Conservation (phyloP, 1,140 invertebrate genomes). For the Sycophaga agraensis region DNA sequence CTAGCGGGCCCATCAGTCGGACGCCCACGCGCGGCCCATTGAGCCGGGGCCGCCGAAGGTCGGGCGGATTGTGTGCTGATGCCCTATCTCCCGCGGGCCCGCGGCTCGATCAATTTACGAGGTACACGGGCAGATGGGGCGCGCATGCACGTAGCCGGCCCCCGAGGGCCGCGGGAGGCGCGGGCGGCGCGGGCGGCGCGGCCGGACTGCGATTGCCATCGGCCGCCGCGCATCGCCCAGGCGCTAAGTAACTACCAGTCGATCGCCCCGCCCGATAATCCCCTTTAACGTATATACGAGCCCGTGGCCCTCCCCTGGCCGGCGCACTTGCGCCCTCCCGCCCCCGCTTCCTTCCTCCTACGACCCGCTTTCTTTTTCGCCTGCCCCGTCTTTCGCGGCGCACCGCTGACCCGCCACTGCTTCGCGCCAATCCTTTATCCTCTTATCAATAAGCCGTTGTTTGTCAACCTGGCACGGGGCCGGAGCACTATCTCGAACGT, state of each 20-base stretch:
- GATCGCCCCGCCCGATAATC: slow-evolving; percentile 50
- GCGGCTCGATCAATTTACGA: slow-evolving; percentile 50
- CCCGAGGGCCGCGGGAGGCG: not conserved
- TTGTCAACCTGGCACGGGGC: no score
- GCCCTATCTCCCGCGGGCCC: slow-evolving; percentile 33
- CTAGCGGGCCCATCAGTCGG: slow-evolving; percentile 11
- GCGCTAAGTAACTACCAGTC: slow-evolving; percentile 55
- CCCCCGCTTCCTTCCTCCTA: slow-evolving; percentile 33
- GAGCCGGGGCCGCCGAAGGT: not conserved
- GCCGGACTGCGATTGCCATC: slow-evolving; percentile 45
- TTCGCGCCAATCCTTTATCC: no score
- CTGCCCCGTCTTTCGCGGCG: no score
- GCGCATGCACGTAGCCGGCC: slow-evolving; percentile 24
- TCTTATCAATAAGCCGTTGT: no score
- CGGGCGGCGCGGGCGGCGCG: not conserved
- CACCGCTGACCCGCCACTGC: no score
- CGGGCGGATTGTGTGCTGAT: slow-evolving; percentile 20
- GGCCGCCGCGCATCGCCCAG: slow-evolving; percentile 49
- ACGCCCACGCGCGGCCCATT: slow-evolving; percentile 10
- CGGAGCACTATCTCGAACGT: no score
- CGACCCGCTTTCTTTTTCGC: no score
- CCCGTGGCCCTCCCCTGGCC: slow-evolving; percentile 9
- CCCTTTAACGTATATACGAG: slow-evolving; percentile 24
- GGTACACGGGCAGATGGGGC: slow-evolving; percentile 35
- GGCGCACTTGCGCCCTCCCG: not conserved